phyloP scores from a whole-genome alignment of 2,797 vertebrate genomes.

The Pteronotus mesoamericanus region DNA sequence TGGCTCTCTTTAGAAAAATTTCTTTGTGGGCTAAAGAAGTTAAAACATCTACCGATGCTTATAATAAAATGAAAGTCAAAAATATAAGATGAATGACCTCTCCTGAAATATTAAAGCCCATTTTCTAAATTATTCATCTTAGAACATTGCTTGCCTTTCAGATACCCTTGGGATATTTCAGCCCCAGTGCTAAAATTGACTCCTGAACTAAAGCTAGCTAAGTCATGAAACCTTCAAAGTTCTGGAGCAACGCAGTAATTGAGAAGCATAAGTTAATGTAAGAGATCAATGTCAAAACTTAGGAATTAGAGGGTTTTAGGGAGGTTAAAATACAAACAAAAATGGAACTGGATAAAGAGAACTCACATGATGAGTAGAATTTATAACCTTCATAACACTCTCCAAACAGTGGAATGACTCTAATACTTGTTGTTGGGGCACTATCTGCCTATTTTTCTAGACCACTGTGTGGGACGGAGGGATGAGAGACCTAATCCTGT shows the following conservation, averaged over 20 bases:
- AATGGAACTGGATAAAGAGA: not conserved
- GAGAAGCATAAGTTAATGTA: not conserved
- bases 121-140: constrained; percentile 68
- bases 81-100: constrained; percentile 45
- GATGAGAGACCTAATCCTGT: not conserved
- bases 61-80: constrained; percentile 51
- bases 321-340: constrained; percentile 11
- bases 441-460: not conserved
- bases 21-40: constrained; percentile 32
- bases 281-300: not conserved
- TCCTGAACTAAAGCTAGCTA: not conserved
- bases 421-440: not conserved
- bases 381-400: not conserved
- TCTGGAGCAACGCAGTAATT: not conserved
- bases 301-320: not conserved
- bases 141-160: constrained; percentile 63
- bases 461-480: not conserved
- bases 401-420: not conserved
- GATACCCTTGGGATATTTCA: constrained; percentile 27
- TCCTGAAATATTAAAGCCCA: constrained; percentile 64
- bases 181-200: constrained; percentile 52
- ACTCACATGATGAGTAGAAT: not conserved
- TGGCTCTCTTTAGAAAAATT: not conserved
- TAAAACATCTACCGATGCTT: constrained; percentile 7
- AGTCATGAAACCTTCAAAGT: constrained; percentile 22